A percentile compares a stretch with the other conserved stretches of the same genome.
Conservation (phyloP, 2,888 invertebrate species). For the Disparrhopalites patrizii region DNA sequence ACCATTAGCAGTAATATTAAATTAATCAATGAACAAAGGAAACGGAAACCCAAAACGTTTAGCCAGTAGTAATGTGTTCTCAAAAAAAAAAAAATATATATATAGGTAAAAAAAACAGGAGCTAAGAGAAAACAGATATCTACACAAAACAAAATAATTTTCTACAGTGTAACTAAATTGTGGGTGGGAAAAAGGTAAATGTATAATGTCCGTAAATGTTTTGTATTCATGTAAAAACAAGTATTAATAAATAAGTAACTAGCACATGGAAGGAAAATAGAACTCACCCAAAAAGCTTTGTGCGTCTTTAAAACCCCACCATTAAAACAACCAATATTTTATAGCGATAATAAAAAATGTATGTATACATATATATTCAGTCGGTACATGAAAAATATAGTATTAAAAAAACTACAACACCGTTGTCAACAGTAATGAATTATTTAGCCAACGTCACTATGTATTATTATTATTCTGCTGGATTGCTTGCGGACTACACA, state of each 20-base stretch:
- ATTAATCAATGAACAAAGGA: conserved; percentile 17
- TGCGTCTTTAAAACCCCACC: conserved; percentile 41
- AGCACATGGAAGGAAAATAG: conserved; percentile 32
- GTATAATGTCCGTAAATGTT: conserved; percentile 2
- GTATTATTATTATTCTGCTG: too few species aligned
- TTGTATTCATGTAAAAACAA: background rate
- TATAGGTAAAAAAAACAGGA: too few species aligned
- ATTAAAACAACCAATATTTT: too few species aligned
- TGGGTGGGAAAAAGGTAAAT: conserved; percentile 4
- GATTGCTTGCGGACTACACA: conserved; percentile 18
- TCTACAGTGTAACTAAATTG: conserved; percentile 14
- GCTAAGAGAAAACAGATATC: conserved; percentile 22
- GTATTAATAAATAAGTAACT: background rate
- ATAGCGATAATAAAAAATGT: too few species aligned
- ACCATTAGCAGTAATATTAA: conserved; percentile 24
- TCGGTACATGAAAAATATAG: conserved; percentile 11
- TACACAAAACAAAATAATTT: conserved; percentile 15
- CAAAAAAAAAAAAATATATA: too few species aligned
- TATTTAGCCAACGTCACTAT: conserved; percentile 26
- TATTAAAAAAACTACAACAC: conserved; percentile 19
- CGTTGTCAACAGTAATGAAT: conserved; percentile 17
- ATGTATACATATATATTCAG: too few species aligned
- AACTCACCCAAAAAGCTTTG: conserved; percentile 44
- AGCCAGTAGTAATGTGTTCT: conserved; percentile 24
- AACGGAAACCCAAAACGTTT: conserved; percentile 43